Evolutionary conservation across 2,888 invertebrate genomes (phyloP), one percentile per base, ranked within the genome.

Genomic region (Caenorhabditis uteleia): DNA sequence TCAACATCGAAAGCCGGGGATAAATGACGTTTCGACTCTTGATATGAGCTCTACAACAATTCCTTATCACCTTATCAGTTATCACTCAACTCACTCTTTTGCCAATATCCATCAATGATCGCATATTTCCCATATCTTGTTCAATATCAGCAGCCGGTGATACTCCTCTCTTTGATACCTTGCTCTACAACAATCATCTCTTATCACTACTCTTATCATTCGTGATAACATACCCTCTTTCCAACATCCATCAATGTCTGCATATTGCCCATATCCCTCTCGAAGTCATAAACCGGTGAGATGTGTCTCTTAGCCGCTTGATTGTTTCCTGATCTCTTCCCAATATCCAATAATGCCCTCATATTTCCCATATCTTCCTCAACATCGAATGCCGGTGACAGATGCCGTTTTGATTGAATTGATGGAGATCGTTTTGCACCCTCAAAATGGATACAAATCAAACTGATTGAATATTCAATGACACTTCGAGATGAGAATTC

Each of bases 71-170:
- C n/a, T n/a, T n/a, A n/a, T n/a, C n/a, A n/a, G n/a, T n/a, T n/a
- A n/a, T n/a, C n/a, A n/a, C n/a, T n/a, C n/a, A n/a, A n/a, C n/a
- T n/a, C n/a, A n/a, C n/a, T 58, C 71, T 45, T 56, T 71, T 71
- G 20, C 71, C 71, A n/a, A 71, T 50, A 38, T 66, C 59, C 58
- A 71, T 33, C 43, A 71, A 34, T 10, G 53, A 58, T 42, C 68
- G 34, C 57, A 71, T 55, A 43, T 68, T 68, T 47, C 71, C 71
- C 26, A 65, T 59, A 50, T 71, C 62, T 26, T 60, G 55, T 34
- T 66, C 71, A 8, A 71, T 59, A 36, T 68, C 71, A 51, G 66
- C 62, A 3, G 66, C 55, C 21, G 71, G 71, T n/a, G 71, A 71
- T 31, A 71, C 59, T 46, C 68, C 68, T 8, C 71, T 58, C 51